These are phyloP conservation scores for Siphlonurus alternatus DNA, from an alignment of 2,888 invertebrate species.

Conservation along the genomic window DNA sequence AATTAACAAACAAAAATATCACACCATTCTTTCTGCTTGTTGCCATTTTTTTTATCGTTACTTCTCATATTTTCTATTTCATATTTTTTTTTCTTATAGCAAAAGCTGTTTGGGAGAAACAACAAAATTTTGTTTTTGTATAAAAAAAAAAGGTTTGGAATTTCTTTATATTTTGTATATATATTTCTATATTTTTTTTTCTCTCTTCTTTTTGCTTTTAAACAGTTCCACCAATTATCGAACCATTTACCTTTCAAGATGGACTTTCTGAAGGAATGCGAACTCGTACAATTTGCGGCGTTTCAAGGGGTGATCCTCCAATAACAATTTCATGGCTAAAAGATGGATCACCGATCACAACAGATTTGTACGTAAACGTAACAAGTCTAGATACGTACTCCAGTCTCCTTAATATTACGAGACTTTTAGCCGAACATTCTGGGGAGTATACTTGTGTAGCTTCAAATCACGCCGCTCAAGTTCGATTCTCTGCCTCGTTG, in stretches of 20 bases:
- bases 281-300: constrained; percentile 64
- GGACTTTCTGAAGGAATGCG: constrained; percentile 67
- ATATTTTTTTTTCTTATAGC: background rate
- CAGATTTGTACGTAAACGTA: constrained; percentile 47
- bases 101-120: background rate
- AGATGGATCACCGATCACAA: constrained; percentile 53
- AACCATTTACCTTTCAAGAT: constrained; percentile 71
- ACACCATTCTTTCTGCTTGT: too few species aligned
- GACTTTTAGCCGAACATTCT: constrained; percentile 53
- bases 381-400: constrained; percentile 58
- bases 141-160: background rate
- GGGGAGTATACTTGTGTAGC: constrained; percentile 65
- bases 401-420: constrained; percentile 60
- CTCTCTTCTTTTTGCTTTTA: constrained; percentile 34
- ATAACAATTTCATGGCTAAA: constrained; percentile 66
- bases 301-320: constrained; percentile 64
- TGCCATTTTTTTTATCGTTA: background rate
- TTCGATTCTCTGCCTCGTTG: constrained; percentile 60
- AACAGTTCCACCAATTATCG: constrained; percentile 70
- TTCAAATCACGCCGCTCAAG: constrained; percentile 60
- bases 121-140: background rate
- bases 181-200: constrained; percentile 34
- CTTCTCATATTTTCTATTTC: background rate
- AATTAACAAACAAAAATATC: too few species aligned
- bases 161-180: constrained; percentile 23